These are phyloP conservation scores for Acleris literana DNA, from an alignment of 2,888 invertebrate species.

Conservation along the genomic window DNA sequence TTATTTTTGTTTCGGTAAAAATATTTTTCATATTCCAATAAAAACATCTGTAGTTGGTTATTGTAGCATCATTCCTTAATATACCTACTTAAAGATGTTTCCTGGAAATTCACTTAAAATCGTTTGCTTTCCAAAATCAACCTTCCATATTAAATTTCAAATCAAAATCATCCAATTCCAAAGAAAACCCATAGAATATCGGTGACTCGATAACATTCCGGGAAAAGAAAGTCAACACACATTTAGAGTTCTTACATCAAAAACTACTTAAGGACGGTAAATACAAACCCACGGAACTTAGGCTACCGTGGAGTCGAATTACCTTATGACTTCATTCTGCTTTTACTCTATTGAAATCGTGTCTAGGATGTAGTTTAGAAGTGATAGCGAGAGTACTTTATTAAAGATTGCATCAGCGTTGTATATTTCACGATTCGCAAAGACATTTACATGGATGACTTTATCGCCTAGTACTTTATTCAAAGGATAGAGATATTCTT, in stretches of 20 bases:
- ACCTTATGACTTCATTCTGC: constrained; percentile 74
- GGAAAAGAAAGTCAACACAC: constrained; percentile 54
- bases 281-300: constrained; percentile 53
- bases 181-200: constrained; percentile 31
- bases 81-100: not conserved
- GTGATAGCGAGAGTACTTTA: constrained; percentile 43
- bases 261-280: constrained; percentile 60
- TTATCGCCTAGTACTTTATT: not conserved
- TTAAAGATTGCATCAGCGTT: not conserved
- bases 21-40: too few species aligned
- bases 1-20: too few species aligned
- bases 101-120: not conserved
- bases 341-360: constrained; percentile 78
- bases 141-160: constrained; percentile 6
- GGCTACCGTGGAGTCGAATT: constrained; percentile 66
- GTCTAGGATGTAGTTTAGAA: constrained; percentile 57
- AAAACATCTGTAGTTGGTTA: too few species aligned
- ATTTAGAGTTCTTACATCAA: constrained; percentile 59
- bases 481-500: not conserved
- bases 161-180: constrained; percentile 23
- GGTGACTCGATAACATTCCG: constrained; percentile 49
- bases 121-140: constrained; percentile 7
- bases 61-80: not conserved
- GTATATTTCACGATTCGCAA: not conserved
- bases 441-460: constrained; percentile 6